These are phyloP conservation scores for Exephanes ischioxanthus DNA, from an alignment of 2,888 invertebrate species.

Conservation along the genomic window DNA sequence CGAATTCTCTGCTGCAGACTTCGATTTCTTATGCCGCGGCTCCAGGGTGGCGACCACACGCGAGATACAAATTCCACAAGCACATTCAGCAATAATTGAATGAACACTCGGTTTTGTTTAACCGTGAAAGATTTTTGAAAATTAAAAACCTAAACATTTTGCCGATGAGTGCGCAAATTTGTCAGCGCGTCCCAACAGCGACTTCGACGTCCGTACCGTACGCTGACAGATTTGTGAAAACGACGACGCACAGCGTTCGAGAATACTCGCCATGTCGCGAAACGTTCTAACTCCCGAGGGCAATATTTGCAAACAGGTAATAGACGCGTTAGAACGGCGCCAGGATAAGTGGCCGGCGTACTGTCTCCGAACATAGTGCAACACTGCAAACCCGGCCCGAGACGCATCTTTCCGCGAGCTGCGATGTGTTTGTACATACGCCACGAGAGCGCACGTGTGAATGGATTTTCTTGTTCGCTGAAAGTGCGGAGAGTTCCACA, in stretches of 20 bases:
- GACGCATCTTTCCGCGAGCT: background rate
- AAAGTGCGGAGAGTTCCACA: slow-evolving; percentile 76
- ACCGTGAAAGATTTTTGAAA: background rate
- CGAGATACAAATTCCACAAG: slow-evolving; percentile 46
- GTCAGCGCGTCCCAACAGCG: background rate
- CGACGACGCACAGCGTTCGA: slow-evolving; percentile 32
- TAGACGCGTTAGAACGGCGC: slow-evolving; percentile 81
- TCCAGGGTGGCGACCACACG: slow-evolving; percentile 54
- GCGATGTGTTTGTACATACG: slow-evolving; percentile 61
- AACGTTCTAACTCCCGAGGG: slow-evolving; percentile 76
- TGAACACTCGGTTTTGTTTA: background rate
- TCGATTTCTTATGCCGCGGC: slow-evolving; percentile 27
- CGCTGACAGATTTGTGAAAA: background rate
- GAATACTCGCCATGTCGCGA: slow-evolving; percentile 50
- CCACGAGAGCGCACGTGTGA: slow-evolving; percentile 74
- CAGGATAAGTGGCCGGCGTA: slow-evolving; percentile 77
- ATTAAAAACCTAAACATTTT: background rate
- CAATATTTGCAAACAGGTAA: slow-evolving; percentile 81
- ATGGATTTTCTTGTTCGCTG: slow-evolving; percentile 79
- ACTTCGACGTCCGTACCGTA: no score
- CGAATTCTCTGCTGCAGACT: slow-evolving; percentile 7
- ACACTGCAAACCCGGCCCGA: background rate
- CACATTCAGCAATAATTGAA: background rate
- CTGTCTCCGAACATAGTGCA: slow-evolving; percentile 64
- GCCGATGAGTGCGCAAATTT: background rate